Evolutionary conservation across 2,113 vertebrate genomes (phyloP), one percentile per base, ranked within the genome.

Genomic region (Cygnus buccinator): DNA sequence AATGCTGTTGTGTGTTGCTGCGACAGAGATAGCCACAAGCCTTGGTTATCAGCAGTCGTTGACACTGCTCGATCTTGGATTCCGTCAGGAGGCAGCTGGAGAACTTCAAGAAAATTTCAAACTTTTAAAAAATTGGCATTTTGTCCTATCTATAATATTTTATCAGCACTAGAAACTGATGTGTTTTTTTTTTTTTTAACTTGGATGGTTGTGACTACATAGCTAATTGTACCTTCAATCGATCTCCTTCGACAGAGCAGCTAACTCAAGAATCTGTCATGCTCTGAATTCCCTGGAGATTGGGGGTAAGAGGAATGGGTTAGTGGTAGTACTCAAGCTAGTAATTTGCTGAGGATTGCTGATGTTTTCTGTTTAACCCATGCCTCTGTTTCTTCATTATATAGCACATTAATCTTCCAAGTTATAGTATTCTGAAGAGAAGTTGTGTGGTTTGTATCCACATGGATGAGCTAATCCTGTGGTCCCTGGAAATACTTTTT

Each of bases 381-480:
- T 50, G 35, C 50, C 74, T 78, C 85, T 55, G 21, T 35, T 79
- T 46, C 66, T 66, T 83, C 21, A 1, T 73, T 58, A 3, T 54
- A 0, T 14, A 46, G 83, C 80, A 20, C 33, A 7, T 77, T 1
- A 44, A 77, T 59, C 37, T 93, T 13, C 75, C 59, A 37, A 77
- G 65, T 75, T 14, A 5, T 77, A 84, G 79, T 19, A 94, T 84
- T 70, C 88, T 70, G 82, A 39, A 83, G 79, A 77, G 83, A 70
- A 79, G 59, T 22, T 58, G 29, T 48, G 55, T 91, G 84, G 88
- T 90, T 90, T 94, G 59, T 75, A 18, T 33, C 82, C 13, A 4
- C 72, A 46, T 50, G 75, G 71, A 73, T 90, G 93, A 94, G 92
- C 84, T 96, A 31, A 85, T 90, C 87, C 52, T 85, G 87, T 70